Percentiles rank a stretch among this genome's conserved stretches.
Conservation (phyloP, 2,797 vertebrate genomes). For the Myotis findleyi region DNA sequence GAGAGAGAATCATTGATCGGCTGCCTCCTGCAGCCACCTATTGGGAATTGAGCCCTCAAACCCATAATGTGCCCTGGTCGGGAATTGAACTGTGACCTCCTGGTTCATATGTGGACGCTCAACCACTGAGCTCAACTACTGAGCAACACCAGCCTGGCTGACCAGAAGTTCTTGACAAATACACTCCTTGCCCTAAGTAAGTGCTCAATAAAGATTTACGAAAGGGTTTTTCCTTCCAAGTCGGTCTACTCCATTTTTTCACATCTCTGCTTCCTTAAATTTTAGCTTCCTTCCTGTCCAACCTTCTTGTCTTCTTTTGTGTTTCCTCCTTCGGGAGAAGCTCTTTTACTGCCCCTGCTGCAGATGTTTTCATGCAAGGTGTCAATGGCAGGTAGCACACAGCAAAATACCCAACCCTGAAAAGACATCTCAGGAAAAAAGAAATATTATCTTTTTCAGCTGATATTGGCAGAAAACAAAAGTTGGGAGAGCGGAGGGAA, state of each 20-base stretch:
- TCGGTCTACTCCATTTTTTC: not conserved
- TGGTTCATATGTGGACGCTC: no score
- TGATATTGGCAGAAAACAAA: not conserved
- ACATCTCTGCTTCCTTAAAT: not conserved
- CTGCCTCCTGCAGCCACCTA: no score
- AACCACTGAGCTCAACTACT: no score
- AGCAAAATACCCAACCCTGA: not conserved
- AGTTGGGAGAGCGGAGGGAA: not conserved
- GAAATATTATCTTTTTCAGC: not conserved
- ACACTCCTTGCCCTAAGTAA: not conserved
- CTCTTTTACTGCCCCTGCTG: not conserved
- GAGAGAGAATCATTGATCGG: no score
- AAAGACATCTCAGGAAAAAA: constrained; percentile 10
- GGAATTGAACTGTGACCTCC: no score
- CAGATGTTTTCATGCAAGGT: not conserved
- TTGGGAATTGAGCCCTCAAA: no score
- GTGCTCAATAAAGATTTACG: not conserved
- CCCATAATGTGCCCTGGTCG: no score
- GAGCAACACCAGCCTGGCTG: no score
- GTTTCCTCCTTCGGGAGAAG: not conserved
- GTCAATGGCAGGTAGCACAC: not conserved
- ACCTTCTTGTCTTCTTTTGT: not conserved
- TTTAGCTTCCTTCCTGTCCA: not conserved
- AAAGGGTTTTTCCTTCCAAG: not conserved
- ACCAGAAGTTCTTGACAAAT: constrained; percentile 6